Evolutionary conservation across 2,888 invertebrate species (phyloP), one percentile per base, ranked within the genome.

Genomic region (Siphonodentalium dalli): DNA sequence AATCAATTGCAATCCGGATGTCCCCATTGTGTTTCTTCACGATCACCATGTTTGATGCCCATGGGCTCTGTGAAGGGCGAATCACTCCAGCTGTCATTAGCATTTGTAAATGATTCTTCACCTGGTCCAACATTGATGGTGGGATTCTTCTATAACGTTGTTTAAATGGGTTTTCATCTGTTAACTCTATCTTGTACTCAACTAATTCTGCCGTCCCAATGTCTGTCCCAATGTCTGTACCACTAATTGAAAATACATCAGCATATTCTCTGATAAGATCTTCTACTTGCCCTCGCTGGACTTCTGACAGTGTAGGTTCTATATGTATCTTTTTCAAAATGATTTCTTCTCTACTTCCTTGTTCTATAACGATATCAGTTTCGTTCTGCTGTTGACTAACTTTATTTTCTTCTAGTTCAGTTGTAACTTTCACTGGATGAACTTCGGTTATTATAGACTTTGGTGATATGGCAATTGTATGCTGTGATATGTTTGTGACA

Each of bases 21-120:
- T 33, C 23, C 3, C 48, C 48, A 48, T 48, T 20, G 18, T 42
- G 26, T 27, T 48, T 48, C 23, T 42, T 21, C 13, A 33, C 48
- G 27, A 46, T 11, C 38, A 46, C 46, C 3, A 46, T 27, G n/a
- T 20, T 20, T 9, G 46, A 46, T 3, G 46, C 21, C 39, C 33
- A 48, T 1, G 48, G 48, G 18, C 29, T 31, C 27, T 28, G 26
- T 29, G 48, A 43, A 11, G n/a, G 48, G n/a, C 48, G 28, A 42
- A 48, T 48, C 1, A 48, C 27, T 29, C 48, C 41, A 3, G 43
- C 43, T 15, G 26, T 15, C 1, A 48, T 20, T 15, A 48, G 26
- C 21, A 18, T 18, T 15, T 48, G 28, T 8, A 46, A 37, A 38
- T 46, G 46, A 13, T 46, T 35, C 21, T 29, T 18, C 11, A 46